These are phyloP conservation scores for Micromussa lordhowensis DNA, from an alignment of 92 coral and sea anemone genomes.

Conservation along the genomic window DNA sequence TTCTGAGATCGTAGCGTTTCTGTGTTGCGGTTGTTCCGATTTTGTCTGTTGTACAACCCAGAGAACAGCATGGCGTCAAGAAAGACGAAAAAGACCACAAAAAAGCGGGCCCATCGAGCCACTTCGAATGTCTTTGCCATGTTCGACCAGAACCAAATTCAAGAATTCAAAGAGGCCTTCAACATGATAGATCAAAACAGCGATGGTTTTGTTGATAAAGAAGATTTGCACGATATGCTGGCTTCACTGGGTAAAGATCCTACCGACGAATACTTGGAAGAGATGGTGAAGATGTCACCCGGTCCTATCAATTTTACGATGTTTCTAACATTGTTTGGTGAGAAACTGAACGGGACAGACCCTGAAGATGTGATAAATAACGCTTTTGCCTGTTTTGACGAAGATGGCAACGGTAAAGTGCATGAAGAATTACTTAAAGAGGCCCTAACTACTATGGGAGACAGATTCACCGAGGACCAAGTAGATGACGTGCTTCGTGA, in stretches of 20 bases:
- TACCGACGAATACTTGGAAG: constrained; percentile 90
- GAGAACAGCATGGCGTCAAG: constrained; percentile 74
- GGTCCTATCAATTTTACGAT: constrained; percentile 99
- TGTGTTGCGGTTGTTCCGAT: neutral
- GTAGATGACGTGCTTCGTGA: constrained; percentile 99
- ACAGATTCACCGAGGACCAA: constrained; percentile 94
- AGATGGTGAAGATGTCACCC: constrained; percentile 94
- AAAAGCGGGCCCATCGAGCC: constrained; percentile 98
- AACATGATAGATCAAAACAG: constrained; percentile 99
- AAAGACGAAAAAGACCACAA: constrained; percentile 91
- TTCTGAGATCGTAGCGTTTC: neutral
- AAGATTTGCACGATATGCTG: constrained; percentile 98
- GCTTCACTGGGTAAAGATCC: constrained; percentile 99
- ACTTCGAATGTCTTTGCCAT: constrained; percentile 99
- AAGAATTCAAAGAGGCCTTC: constrained; percentile 99
- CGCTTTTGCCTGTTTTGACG: constrained; percentile 97
- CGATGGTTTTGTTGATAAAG: constrained; percentile 99
- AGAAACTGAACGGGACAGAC: constrained; percentile 97
- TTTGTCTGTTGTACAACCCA: neutral
- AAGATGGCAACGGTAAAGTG: constrained; percentile 86
- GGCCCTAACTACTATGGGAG: constrained; percentile 98
- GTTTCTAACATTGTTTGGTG: constrained; percentile 99
- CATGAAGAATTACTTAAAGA: constrained; percentile 90
- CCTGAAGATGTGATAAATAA: constrained; percentile 96
- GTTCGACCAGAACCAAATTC: constrained; percentile 99